These are phyloP conservation scores for Drosophila subsilvestris DNA, from an alignment of 2,888 invertebrate species.

Conservation along the genomic window DNA sequence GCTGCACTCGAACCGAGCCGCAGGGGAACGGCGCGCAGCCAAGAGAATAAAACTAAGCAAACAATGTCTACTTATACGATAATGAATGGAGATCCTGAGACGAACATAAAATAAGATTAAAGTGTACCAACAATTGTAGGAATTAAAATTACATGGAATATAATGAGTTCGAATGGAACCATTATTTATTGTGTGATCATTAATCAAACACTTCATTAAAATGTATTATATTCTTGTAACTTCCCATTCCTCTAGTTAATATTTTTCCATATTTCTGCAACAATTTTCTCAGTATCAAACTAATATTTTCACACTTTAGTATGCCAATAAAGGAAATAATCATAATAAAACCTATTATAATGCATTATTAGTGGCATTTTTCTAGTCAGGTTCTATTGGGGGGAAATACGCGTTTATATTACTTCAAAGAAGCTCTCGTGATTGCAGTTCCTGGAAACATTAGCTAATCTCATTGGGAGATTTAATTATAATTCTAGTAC, in stretches of 20 bases:
- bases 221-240: background rate
- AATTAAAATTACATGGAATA: no score
- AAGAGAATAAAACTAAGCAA: slow-evolving; percentile 9
- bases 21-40: slow-evolving; percentile 2
- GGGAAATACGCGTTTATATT: background rate
- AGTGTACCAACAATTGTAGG: background rate
- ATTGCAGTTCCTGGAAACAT: slow-evolving; percentile 17
- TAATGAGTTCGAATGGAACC: no score
- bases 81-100: slow-evolving; percentile 9
- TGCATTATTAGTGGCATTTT: background rate
- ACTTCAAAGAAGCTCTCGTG: background rate
- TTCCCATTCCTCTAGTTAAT: background rate
- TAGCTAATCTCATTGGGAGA: slow-evolving; percentile 24
- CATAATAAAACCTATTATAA: slow-evolving; percentile 6
- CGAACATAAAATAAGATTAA: background rate
- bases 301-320: background rate
- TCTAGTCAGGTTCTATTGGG: slow-evolving; percentile 29
- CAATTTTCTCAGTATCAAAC: slow-evolving; percentile 33
- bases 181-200: background rate
- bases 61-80: slow-evolving; percentile 10
- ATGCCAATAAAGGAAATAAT: background rate
- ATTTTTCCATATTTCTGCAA: background rate
- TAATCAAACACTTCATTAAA: background rate
- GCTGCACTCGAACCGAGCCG: slow-evolving; percentile 37
- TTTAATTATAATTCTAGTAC: slow-evolving; percentile 20